Conservation (phyloP, 2,113 vertebrate species). For the Recurvirostra avosetta region DNA sequence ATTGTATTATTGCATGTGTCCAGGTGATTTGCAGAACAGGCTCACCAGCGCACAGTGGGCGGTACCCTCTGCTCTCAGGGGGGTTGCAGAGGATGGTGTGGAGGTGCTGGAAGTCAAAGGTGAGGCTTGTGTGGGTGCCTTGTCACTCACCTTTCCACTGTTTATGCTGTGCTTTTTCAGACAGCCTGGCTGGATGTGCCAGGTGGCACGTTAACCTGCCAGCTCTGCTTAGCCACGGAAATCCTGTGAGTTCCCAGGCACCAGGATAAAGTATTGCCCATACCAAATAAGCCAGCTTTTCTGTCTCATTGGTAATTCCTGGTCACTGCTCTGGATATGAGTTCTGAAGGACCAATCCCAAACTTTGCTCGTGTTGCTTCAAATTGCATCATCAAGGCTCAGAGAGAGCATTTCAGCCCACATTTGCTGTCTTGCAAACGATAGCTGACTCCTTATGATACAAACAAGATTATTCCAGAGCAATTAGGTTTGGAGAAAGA, state of each 20-base stretch:
- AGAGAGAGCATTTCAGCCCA: background rate
- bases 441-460: background rate
- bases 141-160: background rate
- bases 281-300: background rate
- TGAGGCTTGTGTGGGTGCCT: background rate
- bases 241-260: background rate
- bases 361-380: background rate
- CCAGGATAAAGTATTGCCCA: background rate
- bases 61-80: background rate
- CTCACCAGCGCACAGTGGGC: background rate
- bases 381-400: background rate
- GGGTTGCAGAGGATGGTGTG: background rate
- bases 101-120: background rate
- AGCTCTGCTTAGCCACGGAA: background rate
- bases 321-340: rapidly evolving
- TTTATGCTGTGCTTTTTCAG: background rate
- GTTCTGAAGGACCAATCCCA: background rate
- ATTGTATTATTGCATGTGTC: background rate
- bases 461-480: background rate
- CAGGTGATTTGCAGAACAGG: background rate
- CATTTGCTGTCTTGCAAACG: background rate
- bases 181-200: background rate
- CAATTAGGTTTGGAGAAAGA: background rate
- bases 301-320: background rate
- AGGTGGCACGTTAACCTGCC: background rate